phyloP scores from a whole-genome alignment of 1,140 invertebrate species.

The Bombyx mandarina region DNA sequence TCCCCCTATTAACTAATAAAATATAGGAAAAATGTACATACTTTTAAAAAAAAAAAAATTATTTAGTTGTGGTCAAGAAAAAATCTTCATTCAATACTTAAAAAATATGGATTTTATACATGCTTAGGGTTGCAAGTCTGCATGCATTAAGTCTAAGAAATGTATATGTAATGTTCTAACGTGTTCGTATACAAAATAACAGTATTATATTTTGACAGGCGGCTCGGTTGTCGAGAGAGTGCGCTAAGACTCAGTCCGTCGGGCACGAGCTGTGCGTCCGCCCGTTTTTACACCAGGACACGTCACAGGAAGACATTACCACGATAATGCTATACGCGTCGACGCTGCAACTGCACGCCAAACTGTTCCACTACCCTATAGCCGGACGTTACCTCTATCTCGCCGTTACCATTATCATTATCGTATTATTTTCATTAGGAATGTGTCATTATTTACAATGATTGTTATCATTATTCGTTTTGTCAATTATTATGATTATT shows the following conservation, averaged over 20 bases:
- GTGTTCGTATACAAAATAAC: too few species aligned
- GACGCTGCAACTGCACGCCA: slow-evolving; percentile 80
- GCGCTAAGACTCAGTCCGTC: slow-evolving; percentile 76
- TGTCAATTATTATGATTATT: too few species aligned
- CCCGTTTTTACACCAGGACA: slow-evolving; percentile 84
- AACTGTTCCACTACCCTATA: slow-evolving; percentile 80
- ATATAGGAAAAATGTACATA: too few species aligned
- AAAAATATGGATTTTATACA: too few species aligned
- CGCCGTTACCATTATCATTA: slow-evolving; percentile 71
- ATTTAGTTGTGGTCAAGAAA: too few species aligned
- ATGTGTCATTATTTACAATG: slow-evolving; percentile 74
- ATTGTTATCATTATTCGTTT: slow-evolving; percentile 7
- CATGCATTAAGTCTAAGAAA: too few species aligned
- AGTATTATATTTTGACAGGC: slow-evolving; percentile 70
- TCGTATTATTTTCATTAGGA: slow-evolving; percentile 76
- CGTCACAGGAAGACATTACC: slow-evolving; percentile 80
- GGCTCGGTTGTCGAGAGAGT: slow-evolving; percentile 82
- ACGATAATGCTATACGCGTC: slow-evolving; percentile 84
- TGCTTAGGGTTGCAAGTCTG: too few species aligned
- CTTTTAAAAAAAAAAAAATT: too few species aligned
- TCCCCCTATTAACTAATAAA: too few species aligned
- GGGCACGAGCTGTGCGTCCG: slow-evolving; percentile 84
- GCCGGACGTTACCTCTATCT: slow-evolving; percentile 78
- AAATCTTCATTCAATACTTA: too few species aligned
- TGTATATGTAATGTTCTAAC: too few species aligned